Evolutionary conservation across 2,888 invertebrate species (phyloP).

Genomic region (Drosophila greeni): DNA sequence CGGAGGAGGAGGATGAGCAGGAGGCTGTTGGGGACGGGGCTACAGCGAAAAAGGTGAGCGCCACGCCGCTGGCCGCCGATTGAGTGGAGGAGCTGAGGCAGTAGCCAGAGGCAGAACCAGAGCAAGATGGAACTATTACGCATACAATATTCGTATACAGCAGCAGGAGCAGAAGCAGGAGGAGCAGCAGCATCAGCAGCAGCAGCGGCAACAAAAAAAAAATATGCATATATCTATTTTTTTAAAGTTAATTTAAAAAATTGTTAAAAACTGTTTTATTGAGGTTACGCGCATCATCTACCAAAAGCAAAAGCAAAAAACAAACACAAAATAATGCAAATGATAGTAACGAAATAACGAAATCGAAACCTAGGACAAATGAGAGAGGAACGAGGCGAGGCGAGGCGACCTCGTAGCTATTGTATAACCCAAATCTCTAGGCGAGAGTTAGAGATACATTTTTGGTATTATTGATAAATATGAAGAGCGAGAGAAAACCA

Average conservation of each 20-base stretch:
- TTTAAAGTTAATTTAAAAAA: slow-evolving; percentile 64
- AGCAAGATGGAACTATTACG: slow-evolving; percentile 40
- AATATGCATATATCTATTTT: slow-evolving; percentile 50
- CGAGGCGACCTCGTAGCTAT: slow-evolving; percentile 23
- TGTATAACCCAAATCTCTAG: slow-evolving; percentile 18
- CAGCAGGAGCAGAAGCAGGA: slow-evolving; percentile 22
- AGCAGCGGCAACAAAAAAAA: slow-evolving; percentile 13
- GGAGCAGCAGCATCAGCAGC: slow-evolving; percentile 23
- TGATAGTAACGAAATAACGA: slow-evolving; percentile 38
- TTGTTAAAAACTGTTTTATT: slow-evolving; percentile 67
- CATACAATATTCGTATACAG: slow-evolving; percentile 39
- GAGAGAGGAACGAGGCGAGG: slow-evolving; percentile 7
- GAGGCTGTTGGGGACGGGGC: not conserved
- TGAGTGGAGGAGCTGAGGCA: slow-evolving; percentile 45
- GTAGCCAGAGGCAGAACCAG: not conserved
- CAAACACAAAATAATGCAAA: slow-evolving; percentile 21
- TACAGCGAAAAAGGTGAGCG: slow-evolving; percentile 52
- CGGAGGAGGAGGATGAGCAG: slow-evolving; percentile 15
- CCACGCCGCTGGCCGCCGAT: slow-evolving; percentile 62
- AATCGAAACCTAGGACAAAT: slow-evolving; percentile 38
- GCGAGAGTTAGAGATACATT: slow-evolving; percentile 13
- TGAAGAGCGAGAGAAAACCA: not conserved
- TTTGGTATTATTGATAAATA: slow-evolving; percentile 31
- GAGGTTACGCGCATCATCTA: slow-evolving; percentile 62
- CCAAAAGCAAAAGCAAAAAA: slow-evolving; percentile 24